Conservation (phyloP, 2,888 invertebrate species). For the Eristalis intricaria region DNA sequence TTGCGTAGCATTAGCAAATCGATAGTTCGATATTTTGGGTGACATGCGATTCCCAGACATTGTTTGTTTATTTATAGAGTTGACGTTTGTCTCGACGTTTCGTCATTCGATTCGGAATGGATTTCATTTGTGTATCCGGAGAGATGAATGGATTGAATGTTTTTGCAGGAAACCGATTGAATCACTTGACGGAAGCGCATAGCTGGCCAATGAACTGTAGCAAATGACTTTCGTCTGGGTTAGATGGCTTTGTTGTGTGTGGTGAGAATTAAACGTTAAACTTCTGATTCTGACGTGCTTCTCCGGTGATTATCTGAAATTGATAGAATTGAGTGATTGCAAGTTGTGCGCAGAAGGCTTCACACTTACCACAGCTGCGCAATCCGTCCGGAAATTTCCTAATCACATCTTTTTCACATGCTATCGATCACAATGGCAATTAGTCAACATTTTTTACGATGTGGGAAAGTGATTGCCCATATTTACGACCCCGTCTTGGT, state of each 20-base stretch:
- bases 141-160: background rate
- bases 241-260: background rate
- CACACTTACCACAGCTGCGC: background rate
- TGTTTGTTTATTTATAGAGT: constrained; percentile 60
- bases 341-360: background rate
- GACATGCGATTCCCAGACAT: constrained; percentile 32
- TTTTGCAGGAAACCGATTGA: background rate
- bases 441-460: constrained; percentile 38
- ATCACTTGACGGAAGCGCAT: background rate
- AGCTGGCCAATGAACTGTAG: background rate
- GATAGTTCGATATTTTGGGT: background rate
- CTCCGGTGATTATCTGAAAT: too few species aligned
- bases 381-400: background rate
- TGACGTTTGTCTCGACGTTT: constrained; percentile 23
- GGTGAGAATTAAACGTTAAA: background rate
- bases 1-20: constrained; percentile 16
- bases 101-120: background rate
- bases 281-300: background rate
- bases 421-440: background rate
- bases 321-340: background rate
- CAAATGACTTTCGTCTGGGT: background rate
- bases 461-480: constrained; percentile 17
- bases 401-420: background rate
- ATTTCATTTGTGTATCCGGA: background rate
- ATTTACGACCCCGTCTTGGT: constrained; percentile 10